Evolutionary conservation across 1,140 invertebrate species (phyloP), one percentile per base, ranked within the genome.

Genomic region (Tetragnatha versicolor): DNA sequence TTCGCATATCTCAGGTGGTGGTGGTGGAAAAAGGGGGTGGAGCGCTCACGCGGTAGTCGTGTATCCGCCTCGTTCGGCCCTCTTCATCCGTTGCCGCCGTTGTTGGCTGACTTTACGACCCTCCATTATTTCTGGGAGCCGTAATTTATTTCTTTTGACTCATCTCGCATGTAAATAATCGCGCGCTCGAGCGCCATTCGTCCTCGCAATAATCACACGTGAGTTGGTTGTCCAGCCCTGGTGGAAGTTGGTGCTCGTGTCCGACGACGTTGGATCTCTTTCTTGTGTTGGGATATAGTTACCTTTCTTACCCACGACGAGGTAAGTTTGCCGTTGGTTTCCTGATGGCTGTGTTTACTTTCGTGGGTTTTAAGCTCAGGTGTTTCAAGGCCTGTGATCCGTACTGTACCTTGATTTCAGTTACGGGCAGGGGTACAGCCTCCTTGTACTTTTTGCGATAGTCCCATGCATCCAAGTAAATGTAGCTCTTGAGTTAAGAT

Each of bases 91-190:
- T 61, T 37, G 29, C 37, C 39, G 58, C n/a, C 33, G 61, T 72
- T 72, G 69, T 72, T 72, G 69, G 69, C 35, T 49, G 69, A 72
- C 60, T 72, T 75, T 75, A 75, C 58, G 58, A 63, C 58, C 42
- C 63, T 60, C 37, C 63, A 58, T 75, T 63, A 47, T 63, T 63
- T 75, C 72, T 75, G 42, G 45, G 25, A 5, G 27, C 27, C 35
- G 58, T 75, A 61, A 75, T 75, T 75, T 75, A 75, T 75, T 75
- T 63, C 58, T 51, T 63, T 75, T 63, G 39, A 47, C 72, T 75
- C 72, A 75, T 75, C 58, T 63, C 51, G 47, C 72, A 75, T 75
- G 72, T 75, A 75, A 75, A 75, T 75, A 75, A 75, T 75, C 58
- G 42, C 72, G 29, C 33, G n/a, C n/a, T n/a, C 47, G 51, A 75